A percentile compares a stretch with the other conserved stretches of the same genome.
Evolutionary conservation across 2,888 invertebrate genomes (phyloP).

Genomic region (Euplagia quadripunctaria): DNA sequence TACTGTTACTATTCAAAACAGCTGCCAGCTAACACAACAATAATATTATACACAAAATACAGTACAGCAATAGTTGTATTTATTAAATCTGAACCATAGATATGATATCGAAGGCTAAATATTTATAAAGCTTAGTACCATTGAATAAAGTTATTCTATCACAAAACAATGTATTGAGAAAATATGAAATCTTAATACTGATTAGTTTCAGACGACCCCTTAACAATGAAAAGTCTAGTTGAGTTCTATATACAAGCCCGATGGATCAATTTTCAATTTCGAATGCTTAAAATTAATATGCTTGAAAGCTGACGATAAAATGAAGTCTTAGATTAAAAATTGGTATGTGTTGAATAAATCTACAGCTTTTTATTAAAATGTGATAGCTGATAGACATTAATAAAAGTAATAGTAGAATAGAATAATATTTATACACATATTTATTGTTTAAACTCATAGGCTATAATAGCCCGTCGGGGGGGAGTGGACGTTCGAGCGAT

Average conservation of each 20-base stretch:
- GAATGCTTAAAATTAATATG: not conserved
- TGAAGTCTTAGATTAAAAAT: not conserved
- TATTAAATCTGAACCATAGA: not conserved
- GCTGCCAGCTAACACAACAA: too few relatives aligned
- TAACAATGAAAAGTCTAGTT: not conserved
- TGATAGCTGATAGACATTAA: not conserved
- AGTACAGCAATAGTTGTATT: not conserved
- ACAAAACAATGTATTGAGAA: too few relatives aligned
- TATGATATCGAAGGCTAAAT: not conserved
- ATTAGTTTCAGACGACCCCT: not conserved
- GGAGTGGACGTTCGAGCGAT: too few relatives aligned
- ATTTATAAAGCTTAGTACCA: not conserved
- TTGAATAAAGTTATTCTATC: not conserved
- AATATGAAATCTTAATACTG: not conserved
- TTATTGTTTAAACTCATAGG: too few relatives aligned
- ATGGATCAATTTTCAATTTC: not conserved
- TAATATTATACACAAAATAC: not conserved
- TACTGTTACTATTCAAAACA: too few relatives aligned
- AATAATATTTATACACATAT: not conserved
- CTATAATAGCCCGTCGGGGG: too few relatives aligned
- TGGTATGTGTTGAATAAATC: not conserved
- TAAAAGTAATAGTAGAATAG: not conserved
- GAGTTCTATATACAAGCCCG: not conserved
- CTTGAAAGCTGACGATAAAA: not conserved
- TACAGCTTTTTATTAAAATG: not conserved